Evolutionary conservation across 2,113 vertebrate genomes (phyloP).

Genomic region (Spheniscus mendiculus): DNA sequence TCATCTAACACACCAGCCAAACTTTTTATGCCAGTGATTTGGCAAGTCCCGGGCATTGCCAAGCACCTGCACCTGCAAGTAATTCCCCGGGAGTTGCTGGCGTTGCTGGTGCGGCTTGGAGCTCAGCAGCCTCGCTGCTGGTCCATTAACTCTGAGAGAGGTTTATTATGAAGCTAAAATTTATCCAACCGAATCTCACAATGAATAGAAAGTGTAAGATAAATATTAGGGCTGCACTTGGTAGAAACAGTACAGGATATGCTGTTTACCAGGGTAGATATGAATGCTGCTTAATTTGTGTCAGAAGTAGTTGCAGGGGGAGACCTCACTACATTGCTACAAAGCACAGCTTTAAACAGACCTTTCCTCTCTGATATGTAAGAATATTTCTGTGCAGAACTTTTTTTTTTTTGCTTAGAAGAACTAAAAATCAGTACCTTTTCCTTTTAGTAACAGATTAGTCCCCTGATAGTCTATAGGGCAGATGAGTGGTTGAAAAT

Average conservation of each 20-base stretch:
- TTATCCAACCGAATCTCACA: background rate
- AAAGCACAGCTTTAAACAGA: background rate
- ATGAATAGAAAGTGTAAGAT: background rate
- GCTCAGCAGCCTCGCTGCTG: constrained; percentile 23
- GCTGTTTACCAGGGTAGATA: background rate
- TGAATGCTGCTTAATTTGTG: background rate
- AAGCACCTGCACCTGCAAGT: constrained; percentile 50
- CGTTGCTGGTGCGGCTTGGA: background rate
- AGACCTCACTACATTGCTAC: background rate
- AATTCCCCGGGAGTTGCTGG: background rate
- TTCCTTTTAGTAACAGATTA: background rate
- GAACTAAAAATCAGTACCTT: background rate
- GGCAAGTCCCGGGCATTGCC: background rate
- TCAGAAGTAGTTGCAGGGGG: background rate
- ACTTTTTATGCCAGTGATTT: background rate
- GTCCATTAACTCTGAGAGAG: background rate
- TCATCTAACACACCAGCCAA: background rate
- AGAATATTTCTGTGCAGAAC: background rate
- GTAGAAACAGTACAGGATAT: background rate
- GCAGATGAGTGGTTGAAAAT: background rate
- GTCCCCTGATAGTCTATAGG: background rate
- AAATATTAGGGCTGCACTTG: constrained; percentile 10
- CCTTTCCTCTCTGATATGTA: background rate
- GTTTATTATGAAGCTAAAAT: constrained; percentile 18
- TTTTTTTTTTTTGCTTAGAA: background rate